Evolutionary conservation across 2,888 invertebrate genomes (phyloP).

Genomic region (Drosophila villosipedis): DNA sequence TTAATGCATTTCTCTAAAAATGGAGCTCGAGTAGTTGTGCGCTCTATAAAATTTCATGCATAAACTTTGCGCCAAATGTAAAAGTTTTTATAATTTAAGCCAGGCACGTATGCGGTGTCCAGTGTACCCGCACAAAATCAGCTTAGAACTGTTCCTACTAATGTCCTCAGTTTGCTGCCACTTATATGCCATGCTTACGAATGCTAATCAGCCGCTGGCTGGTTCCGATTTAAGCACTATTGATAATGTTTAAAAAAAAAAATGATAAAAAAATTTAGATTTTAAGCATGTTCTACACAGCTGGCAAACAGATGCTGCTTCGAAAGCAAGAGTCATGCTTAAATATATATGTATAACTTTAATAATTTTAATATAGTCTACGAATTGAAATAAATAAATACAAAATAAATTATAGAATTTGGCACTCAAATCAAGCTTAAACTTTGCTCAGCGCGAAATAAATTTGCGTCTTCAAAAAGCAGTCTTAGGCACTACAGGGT

Average conservation of each 20-base stretch:
- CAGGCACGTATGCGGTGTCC: conserved; percentile 73
- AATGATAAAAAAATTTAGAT: background rate
- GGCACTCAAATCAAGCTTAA: background rate
- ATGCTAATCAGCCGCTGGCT: conserved; percentile 11
- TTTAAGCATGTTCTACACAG: background rate
- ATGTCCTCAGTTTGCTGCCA: conserved; percentile 35
- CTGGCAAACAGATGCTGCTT: background rate
- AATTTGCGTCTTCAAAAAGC: background rate
- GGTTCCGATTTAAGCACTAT: conserved; percentile 26
- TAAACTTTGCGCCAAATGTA: conserved; percentile 75
- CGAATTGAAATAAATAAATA: background rate
- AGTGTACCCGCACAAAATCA: conserved; percentile 32
- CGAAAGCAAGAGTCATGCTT: background rate
- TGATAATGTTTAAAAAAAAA: conserved; percentile 39
- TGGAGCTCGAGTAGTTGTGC: conserved; percentile 70
- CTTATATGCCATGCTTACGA: conserved; percentile 12
- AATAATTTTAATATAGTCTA: background rate
- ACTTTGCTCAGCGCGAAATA: background rate
- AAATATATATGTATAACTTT: background rate
- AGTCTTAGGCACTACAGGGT: background rate
- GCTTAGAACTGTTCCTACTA: conserved; percentile 57
- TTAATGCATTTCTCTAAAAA: conserved; percentile 62
- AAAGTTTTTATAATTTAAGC: conserved; percentile 80
- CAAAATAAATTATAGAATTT: background rate
- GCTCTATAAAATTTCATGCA: conserved; percentile 80